phyloP scores from a whole-genome alignment of 2,797 vertebrate genomes.

The Myotis pilosus region DNA sequence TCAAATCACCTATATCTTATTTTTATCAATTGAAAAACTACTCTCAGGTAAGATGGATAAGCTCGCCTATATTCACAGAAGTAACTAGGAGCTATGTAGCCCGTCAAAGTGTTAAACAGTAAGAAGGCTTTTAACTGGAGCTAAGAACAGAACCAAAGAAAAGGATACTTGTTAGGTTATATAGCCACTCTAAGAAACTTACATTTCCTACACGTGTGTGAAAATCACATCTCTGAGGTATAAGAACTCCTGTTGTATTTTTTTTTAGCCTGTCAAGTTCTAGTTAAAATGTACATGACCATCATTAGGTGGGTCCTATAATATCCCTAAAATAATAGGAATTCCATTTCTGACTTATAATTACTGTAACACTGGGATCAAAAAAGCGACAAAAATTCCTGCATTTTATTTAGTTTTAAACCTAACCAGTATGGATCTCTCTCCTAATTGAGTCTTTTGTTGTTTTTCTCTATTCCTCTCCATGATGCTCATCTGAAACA shows the following conservation, averaged over 20 bases:
- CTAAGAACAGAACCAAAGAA: constrained; percentile 19
- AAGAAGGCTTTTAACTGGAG: neutral
- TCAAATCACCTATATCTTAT: constrained; percentile 12
- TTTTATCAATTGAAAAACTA: constrained; percentile 27
- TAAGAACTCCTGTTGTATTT: neutral
- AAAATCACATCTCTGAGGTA: neutral
- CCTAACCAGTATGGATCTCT: neutral
- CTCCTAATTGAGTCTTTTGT: neutral
- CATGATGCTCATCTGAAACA: neutral
- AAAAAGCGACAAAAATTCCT: neutral
- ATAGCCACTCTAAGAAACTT: neutral
- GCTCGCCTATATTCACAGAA: constrained; percentile 22
- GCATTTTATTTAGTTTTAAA: constrained; percentile 3
- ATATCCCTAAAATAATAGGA: constrained; percentile 1
- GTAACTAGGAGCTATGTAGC: neutral
- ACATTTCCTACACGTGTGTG: neutral
- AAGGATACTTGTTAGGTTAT: neutral
- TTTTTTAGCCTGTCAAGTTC: constrained; percentile 7
- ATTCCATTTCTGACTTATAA: constrained; percentile 9
- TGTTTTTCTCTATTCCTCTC: neutral
- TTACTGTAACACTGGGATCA: neutral
- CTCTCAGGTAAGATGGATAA: neutral
- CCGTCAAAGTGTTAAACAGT: neutral
- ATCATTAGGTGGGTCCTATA: neutral
- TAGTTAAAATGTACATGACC: constrained; percentile 12